Conservation (phyloP, 2,113 vertebrate species). For the Archocentrus centrarchus region DNA sequence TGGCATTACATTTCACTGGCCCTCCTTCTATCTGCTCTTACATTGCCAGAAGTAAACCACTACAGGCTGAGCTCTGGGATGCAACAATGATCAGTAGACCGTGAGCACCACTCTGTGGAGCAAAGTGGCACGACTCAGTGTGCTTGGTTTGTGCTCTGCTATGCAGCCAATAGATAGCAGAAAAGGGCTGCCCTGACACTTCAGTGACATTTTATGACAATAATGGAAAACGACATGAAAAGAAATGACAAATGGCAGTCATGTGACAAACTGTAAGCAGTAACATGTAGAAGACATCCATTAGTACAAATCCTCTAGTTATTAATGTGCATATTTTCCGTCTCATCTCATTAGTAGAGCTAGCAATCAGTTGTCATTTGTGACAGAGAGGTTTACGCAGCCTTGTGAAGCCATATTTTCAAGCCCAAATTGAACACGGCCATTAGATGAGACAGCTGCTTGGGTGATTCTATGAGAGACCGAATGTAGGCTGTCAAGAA, state of each 20-base stretch:
- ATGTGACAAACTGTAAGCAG: background rate
- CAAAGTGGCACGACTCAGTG: background rate
- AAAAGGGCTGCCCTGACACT: slow-evolving; percentile 20
- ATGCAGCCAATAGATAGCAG: slow-evolving; percentile 28
- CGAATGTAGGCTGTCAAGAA: slow-evolving; percentile 10
- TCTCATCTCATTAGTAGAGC: background rate
- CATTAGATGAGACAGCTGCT: slow-evolving; percentile 5
- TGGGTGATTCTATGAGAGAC: background rate
- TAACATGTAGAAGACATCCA: background rate
- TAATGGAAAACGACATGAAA: background rate
- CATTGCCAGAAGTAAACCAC: background rate
- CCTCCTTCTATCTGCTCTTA: slow-evolving; percentile 7
- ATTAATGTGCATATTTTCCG: background rate
- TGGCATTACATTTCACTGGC: slow-evolving; percentile 37
- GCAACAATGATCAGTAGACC: slow-evolving; percentile 6
- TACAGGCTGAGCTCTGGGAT: background rate
- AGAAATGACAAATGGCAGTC: background rate
- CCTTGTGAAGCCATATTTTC: slow-evolving; percentile 13
- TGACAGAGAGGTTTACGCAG: background rate
- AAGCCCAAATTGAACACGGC: background rate
- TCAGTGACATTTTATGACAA: background rate
- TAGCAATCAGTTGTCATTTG: background rate
- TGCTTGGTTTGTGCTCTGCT: background rate
- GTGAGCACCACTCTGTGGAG: slow-evolving; percentile 62
- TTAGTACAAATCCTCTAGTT: background rate